These are phyloP conservation scores for Lanistes nyassanus DNA, from an alignment of 1,140 invertebrate genomes.

Conservation along the genomic window DNA sequence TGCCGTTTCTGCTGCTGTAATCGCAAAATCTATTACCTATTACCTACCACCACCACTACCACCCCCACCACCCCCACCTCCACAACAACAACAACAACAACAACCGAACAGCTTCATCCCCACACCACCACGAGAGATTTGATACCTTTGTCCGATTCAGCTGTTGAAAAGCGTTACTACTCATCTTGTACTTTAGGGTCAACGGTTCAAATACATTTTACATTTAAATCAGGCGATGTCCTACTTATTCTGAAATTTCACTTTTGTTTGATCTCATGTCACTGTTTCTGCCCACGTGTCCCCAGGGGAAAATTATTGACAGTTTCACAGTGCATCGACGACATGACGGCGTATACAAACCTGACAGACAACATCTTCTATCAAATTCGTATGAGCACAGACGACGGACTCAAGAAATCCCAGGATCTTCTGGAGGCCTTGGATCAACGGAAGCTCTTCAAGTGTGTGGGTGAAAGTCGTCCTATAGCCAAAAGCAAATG, in stretches of 20 bases:
- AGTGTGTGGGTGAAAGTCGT: constrained; percentile 26
- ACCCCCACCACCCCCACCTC: neutral
- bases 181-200: too few species aligned
- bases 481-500: too few species aligned
- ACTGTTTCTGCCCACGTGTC: too few species aligned
- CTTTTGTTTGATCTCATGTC: too few species aligned
- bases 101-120: neutral
- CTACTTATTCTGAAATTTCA: neutral
- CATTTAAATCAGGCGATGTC: neutral
- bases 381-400: constrained; percentile 23
- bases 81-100: too few species aligned
- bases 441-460: constrained; percentile 13
- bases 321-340: constrained; percentile 46
- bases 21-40: too few species aligned
- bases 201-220: neutral
- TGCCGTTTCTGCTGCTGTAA: too few species aligned
- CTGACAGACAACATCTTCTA: constrained; percentile 45
- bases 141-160: too few species aligned
- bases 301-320: neutral
- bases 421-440: constrained; percentile 24
- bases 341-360: constrained; percentile 50
- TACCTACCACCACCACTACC: neutral
- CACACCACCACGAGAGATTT: too few species aligned
- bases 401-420: constrained; percentile 20
- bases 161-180: too few species aligned